Evolutionary conservation across 2,888 invertebrate species (phyloP), one percentile per base, ranked within the genome.

Genomic region (Tortrix viridana): DNA sequence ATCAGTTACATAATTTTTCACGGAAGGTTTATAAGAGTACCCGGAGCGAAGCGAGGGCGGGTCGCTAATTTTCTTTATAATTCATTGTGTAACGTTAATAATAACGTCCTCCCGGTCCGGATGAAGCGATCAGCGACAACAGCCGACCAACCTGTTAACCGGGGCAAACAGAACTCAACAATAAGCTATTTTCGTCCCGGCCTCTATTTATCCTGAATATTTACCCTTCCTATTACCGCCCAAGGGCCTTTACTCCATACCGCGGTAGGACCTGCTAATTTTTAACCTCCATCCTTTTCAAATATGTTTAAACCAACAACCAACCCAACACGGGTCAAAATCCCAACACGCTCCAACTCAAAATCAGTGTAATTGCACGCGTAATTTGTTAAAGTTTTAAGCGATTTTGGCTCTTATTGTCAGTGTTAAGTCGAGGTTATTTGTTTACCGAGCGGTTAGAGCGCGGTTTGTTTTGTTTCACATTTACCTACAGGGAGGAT

Each of bases 211-310:
- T 26, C 58, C 38, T 32, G n/a, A 23, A 19, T 61, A 63, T 69
- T 69, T 64, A 53, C 65, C 43, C 53, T 64, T 48, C 53, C 60
- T 69, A 69, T 69, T 67, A 69, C 53, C 59, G 43, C 48, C 46
- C 41, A 59, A 58, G 52, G 22, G 49, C 65, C 67, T 63, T 67
- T 56, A 54, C 41, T 46, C 22, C 48, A 32, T 54, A 57, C 68
- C 68, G 68, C 69, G 67, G 69, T 69, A 69, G 69, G 60, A 69
- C 60, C 60, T 65, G 69, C 67, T 69, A 69, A 69, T 69, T 66
- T 57, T 54, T 56, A 60, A 61, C 52, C 60, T 55, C 57, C 56
- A 65, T 67, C 69, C 67, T 69, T 66, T 43, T 54, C 69, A 67
- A 69, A 69, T 60, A 67, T 14, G 52, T 47, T 46, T 47, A 64